A percentile compares a stretch with the other conserved stretches of the same genome.
Evolutionary conservation across 2,888 invertebrate species (phyloP).

Genomic region (Liposcelis brunnea): DNA sequence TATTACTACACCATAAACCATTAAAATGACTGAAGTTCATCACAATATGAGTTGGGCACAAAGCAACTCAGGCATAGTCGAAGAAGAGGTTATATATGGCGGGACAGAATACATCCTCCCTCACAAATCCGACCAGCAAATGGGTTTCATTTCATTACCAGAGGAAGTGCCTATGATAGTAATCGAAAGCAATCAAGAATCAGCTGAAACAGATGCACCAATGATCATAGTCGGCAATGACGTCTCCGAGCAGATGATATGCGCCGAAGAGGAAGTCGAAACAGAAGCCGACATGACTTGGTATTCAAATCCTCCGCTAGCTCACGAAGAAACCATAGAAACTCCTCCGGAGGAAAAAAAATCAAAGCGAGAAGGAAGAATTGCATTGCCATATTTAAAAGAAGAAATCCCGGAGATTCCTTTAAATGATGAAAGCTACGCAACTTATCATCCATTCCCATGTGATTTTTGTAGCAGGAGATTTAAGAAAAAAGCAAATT

Average conservation of each 20-base stretch:
- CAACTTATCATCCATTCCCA: slow-evolving; percentile 42
- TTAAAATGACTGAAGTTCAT: slow-evolving; percentile 4
- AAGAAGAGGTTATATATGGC: not conserved
- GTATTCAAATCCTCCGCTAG: not conserved
- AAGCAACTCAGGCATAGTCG: no score
- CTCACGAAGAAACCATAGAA: not conserved
- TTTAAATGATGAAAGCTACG: slow-evolving; percentile 4
- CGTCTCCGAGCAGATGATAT: not conserved
- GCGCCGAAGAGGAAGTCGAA: slow-evolving; percentile 1
- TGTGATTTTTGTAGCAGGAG: slow-evolving; percentile 72
- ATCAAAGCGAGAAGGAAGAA: not conserved
- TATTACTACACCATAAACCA: not conserved
- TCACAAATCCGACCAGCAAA: not conserved
- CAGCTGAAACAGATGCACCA: not conserved
- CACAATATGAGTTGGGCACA: slow-evolving; percentile 3
- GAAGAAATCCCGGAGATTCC: slow-evolving; percentile 2
- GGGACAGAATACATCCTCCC: not conserved
- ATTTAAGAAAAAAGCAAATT: slow-evolving; percentile 65
- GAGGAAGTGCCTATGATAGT: slow-evolving; percentile 1
- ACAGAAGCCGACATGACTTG: not conserved
- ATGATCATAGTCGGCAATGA: slow-evolving; percentile 1
- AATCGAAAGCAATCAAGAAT: slow-evolving; percentile 4
- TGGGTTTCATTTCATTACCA: not conserved
- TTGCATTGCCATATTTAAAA: not conserved
- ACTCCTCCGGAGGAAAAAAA: not conserved